Evolutionary conservation across 2,888 invertebrate species (phyloP).

Genomic region (Kryphioiulus occultus): DNA sequence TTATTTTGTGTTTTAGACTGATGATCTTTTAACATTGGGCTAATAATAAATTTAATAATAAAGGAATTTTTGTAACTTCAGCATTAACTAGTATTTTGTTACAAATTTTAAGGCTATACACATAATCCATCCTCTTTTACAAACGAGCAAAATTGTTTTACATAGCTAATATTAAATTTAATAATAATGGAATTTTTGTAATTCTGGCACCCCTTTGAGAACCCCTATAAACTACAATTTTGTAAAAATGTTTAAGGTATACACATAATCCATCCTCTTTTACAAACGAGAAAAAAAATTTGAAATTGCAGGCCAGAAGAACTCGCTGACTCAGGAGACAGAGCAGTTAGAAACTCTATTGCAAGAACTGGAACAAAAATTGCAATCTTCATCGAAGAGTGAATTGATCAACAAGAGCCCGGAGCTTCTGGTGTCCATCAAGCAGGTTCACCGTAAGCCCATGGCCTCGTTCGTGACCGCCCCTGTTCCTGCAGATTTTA

Average conservation of each 20-base stretch:
- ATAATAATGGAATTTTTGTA: too few species aligned
- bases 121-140: neutral
- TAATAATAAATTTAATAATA: too few species aligned
- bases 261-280: neutral
- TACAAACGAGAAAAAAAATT: neutral
- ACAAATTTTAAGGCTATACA: neutral
- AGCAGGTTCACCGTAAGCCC: slow-evolving; percentile 84
- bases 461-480: slow-evolving; percentile 88
- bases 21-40: too few species aligned
- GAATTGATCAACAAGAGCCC: slow-evolving; percentile 83
- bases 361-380: slow-evolving; percentile 72
- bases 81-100: too few species aligned
- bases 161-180: too few species aligned
- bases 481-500: slow-evolving; percentile 89
- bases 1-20: too few species aligned
- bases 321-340: slow-evolving; percentile 84
- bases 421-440: slow-evolving; percentile 82
- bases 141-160: neutral
- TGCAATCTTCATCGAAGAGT: slow-evolving; percentile 79
- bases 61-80: too few species aligned
- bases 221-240: too few species aligned
- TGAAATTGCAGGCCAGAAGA: slow-evolving; percentile 72
- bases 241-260: too few species aligned
- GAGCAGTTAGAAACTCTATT: slow-evolving; percentile 86
- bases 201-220: too few species aligned